A percentile compares a stretch with the other conserved stretches of the same genome.
These are phyloP conservation scores for Gerris lacustris DNA, from an alignment of 2,888 invertebrate genomes.

Conservation along the genomic window DNA sequence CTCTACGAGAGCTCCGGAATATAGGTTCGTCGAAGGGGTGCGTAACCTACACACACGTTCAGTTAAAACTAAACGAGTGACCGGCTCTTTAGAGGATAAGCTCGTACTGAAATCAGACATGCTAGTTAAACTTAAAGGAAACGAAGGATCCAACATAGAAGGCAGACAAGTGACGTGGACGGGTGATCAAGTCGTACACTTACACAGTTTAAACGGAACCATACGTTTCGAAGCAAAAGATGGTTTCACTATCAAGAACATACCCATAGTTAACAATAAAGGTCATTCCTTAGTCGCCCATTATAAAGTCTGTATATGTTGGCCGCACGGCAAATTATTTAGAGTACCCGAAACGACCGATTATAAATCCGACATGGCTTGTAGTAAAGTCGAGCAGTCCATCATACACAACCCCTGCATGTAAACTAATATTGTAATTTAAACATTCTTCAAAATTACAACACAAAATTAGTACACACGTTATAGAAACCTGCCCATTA, in stretches of 20 bases:
- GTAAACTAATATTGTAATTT: constrained; percentile 9
- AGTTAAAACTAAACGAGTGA: constrained; percentile 57
- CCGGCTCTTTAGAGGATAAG: constrained; percentile 57
- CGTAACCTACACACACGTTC: constrained; percentile 35
- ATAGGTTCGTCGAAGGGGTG: constrained; percentile 51
- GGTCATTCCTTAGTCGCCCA: constrained; percentile 39
- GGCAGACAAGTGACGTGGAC: constrained; percentile 58
- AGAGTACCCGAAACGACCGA: constrained; percentile 57
- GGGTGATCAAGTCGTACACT: constrained; percentile 64
- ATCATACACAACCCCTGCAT: constrained; percentile 26
- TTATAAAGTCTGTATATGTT: constrained; percentile 79
- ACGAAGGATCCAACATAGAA: constrained; percentile 64
- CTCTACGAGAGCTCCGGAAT: constrained; percentile 59
- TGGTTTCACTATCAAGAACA: constrained; percentile 57
- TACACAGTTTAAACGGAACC: constrained; percentile 64
- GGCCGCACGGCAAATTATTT: constrained; percentile 76
- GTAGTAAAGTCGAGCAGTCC: constrained; percentile 29
- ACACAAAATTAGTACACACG: no score
- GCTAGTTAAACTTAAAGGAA: constrained; percentile 56
- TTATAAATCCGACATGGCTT: constrained; percentile 31
- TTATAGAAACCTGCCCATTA: no score
- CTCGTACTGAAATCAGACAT: constrained; percentile 55
- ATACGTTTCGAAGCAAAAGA: constrained; percentile 55
- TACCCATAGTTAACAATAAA: constrained; percentile 51
- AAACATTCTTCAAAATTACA: no score